A percentile compares a stretch with the other conserved stretches of the same genome.
These are phyloP conservation scores for Sphaeridia pumilis DNA, from an alignment of 2,888 invertebrate genomes.

Conservation along the genomic window DNA sequence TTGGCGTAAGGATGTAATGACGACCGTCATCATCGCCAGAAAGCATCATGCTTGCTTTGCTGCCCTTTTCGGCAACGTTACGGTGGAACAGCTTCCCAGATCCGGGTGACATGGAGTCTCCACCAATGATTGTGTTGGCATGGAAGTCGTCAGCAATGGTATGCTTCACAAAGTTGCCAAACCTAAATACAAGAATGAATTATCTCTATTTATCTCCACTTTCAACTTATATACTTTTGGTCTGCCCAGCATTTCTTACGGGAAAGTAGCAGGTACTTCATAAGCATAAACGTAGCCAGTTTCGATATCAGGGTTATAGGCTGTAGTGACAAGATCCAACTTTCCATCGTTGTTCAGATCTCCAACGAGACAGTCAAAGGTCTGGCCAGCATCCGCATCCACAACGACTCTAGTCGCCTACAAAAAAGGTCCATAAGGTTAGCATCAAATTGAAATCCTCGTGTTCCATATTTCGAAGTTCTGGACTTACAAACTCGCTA, in stretches of 20 bases:
- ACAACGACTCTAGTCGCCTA: conserved; percentile 29
- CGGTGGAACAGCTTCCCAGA: conserved; percentile 36
- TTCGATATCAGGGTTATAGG: conserved; percentile 25
- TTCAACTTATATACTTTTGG: not conserved
- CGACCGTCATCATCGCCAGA: conserved; percentile 38
- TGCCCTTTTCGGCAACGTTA: conserved; percentile 29
- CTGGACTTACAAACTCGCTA: not conserved
- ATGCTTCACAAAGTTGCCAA: conserved; percentile 20
- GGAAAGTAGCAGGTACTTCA: conserved; percentile 35
- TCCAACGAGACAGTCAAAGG: conserved; percentile 36
- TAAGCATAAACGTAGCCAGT: conserved; percentile 35
- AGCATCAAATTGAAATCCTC: not conserved
- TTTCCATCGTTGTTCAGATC: conserved; percentile 37
- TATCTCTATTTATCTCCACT: not conserved
- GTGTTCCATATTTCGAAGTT: not conserved
- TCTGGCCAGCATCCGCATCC: conserved; percentile 35
- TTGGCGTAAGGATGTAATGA: conserved; percentile 36
- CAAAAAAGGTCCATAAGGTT: conserved; percentile 1
- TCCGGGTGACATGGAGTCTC: conserved; percentile 37
- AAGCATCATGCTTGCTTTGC: conserved; percentile 36
- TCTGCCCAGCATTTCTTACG: not conserved
- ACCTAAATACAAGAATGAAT: conserved; percentile 1
- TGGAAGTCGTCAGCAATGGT: conserved; percentile 35
- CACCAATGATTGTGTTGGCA: conserved; percentile 34
- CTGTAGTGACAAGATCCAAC: conserved; percentile 35